Conservation (phyloP, 1,140 invertebrate genomes). For the Hyles vespertilio region DNA sequence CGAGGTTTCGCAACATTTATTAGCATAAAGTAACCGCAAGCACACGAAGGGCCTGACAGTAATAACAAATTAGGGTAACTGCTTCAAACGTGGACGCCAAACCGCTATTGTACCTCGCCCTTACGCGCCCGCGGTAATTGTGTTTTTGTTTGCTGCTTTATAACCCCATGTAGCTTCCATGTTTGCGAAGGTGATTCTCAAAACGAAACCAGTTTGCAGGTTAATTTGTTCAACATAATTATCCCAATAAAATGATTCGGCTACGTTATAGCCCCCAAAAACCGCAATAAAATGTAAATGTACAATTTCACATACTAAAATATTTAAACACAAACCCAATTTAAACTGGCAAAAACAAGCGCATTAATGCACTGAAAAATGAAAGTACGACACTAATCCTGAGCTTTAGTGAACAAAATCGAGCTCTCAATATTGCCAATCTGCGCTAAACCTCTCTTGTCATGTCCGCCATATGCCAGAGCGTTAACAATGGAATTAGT, state of each 20-base stretch:
- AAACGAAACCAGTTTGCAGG: background rate
- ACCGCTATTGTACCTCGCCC: conserved; percentile 44
- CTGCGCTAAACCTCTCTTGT: conserved; percentile 53
- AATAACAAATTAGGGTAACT: conserved; percentile 62
- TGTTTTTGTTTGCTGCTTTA: conserved; percentile 65
- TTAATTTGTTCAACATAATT: no score
- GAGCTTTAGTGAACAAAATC: conserved; percentile 3
- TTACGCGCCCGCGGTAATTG: conserved; percentile 41
- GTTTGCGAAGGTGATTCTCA: conserved; percentile 11
- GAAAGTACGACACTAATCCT: conserved; percentile 4
- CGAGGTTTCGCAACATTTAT: conserved; percentile 32
- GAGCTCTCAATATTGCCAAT: conserved; percentile 52
- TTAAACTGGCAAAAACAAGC: no score
- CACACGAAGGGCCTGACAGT: conserved; percentile 35
- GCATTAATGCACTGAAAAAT: no score
- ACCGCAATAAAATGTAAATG: no score
- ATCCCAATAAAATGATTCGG: no score
- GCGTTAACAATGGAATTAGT: conserved; percentile 71
- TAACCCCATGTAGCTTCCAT: conserved; percentile 38
- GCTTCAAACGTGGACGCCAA: conserved; percentile 33
- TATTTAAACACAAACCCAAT: no score
- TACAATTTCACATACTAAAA: no score
- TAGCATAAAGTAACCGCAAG: conserved; percentile 55
- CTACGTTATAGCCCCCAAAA: no score
- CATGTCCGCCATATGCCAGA: conserved; percentile 63